A percentile compares a stretch with the other conserved stretches of the same genome.
Evolutionary conservation across 2,113 vertebrate genomes (phyloP).

Genomic region (Prolemur simus): DNA sequence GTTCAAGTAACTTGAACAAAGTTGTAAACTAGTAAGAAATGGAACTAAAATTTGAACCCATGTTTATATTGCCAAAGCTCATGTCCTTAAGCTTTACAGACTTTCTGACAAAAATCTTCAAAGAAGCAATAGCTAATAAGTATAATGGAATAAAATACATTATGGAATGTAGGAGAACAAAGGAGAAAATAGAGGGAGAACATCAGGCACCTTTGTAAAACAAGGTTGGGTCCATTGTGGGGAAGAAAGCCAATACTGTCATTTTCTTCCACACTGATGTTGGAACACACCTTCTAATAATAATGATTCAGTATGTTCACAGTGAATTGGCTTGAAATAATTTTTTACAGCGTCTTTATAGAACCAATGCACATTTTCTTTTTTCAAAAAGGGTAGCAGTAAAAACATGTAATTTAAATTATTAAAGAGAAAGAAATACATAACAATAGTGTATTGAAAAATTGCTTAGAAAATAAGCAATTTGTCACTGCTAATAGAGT

Average conservation of each 20-base stretch:
- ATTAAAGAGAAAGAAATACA: not conserved
- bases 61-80: not conserved
- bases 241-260: not conserved
- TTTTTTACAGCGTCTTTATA: not conserved
- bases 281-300: fast-evolving
- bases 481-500: not conserved
- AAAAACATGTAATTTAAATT: not conserved
- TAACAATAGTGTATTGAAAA: not conserved
- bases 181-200: not conserved
- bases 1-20: not conserved
- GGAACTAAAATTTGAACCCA: not conserved
- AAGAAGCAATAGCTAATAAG: not conserved
- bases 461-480: not conserved
- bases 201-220: not conserved
- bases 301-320: not conserved
- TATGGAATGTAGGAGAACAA: not conserved
- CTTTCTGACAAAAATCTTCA: not conserved
- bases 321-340: not conserved
- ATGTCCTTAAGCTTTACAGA: not conserved
- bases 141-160: not conserved
- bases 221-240: fast-evolving
- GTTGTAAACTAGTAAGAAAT: not conserved
- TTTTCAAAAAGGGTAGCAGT: not conserved
- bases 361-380: too few species aligned
- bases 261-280: too few species aligned